phyloP scores from a whole-genome alignment of 2,113 vertebrate species.

The Saguinus imperator region DNA sequence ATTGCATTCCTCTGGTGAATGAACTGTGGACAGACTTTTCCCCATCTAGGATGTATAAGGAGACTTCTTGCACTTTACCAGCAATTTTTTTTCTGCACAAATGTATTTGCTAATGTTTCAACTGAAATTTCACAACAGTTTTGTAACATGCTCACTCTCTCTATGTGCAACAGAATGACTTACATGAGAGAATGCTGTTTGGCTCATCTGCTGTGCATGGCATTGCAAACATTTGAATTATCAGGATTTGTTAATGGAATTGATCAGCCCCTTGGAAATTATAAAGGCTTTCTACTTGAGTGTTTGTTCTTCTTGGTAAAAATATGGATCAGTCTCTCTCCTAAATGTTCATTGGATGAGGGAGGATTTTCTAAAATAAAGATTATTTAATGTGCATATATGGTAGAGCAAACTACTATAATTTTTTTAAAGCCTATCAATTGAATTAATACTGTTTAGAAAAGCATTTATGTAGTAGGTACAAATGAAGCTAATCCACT shows the following conservation, averaged over 20 bases:
- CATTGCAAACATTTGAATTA: neutral
- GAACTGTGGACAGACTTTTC: neutral
- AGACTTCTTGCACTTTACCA: neutral
- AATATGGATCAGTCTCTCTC: neutral
- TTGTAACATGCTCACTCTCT: slow-evolving; percentile 58
- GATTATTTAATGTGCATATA: neutral
- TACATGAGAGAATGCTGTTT: slow-evolving; percentile 23
- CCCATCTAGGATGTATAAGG: neutral
- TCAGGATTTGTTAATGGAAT: neutral
- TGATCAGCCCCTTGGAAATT: neutral
- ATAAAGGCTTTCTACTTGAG: neutral
- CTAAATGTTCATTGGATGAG: neutral
- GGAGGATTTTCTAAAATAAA: neutral
- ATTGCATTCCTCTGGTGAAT: neutral
- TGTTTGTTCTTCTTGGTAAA: slow-evolving; percentile 16
- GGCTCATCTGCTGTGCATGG: neutral
- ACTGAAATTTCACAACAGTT: slow-evolving; percentile 75
- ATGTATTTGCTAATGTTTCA: slow-evolving; percentile 70
- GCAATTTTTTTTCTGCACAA: neutral
- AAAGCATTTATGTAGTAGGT: neutral
- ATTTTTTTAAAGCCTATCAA: neutral
- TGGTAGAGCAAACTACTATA: neutral
- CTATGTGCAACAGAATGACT: slow-evolving; percentile 41
- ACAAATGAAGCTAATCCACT: neutral
- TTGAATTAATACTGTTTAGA: neutral